Evolutionary conservation across 2,888 invertebrate genomes (phyloP).

Genomic region (Meganola albula): DNA sequence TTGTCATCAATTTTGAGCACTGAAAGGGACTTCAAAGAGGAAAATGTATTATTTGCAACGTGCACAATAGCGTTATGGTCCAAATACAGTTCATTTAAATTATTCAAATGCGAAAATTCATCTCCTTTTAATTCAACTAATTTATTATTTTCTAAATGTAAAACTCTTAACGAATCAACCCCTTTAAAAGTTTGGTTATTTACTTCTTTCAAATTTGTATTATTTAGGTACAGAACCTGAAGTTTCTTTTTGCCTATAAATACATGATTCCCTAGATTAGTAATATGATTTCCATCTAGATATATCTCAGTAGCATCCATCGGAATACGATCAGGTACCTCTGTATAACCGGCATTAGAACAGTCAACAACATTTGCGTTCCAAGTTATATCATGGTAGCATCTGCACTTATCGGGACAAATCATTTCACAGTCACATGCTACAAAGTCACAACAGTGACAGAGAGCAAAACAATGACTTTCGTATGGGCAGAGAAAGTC

Average conservation of each 20-base stretch:
- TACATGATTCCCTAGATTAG: constrained; percentile 87
- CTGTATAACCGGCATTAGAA: constrained; percentile 83
- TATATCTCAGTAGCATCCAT: constrained; percentile 94
- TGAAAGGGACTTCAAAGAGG: constrained; percentile 83
- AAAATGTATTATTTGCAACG: constrained; percentile 88
- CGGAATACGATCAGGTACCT: constrained; percentile 87
- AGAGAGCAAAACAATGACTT: constrained; percentile 90
- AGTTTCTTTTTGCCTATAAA: constrained; percentile 91
- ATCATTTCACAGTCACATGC: constrained; percentile 95
- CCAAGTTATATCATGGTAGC: constrained; percentile 92
- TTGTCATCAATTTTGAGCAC: constrained; percentile 87
- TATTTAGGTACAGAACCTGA: constrained; percentile 86
- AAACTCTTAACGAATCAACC: constrained; percentile 82
- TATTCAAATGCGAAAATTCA: constrained; percentile 87
- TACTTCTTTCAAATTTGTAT: constrained; percentile 84
- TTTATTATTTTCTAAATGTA: constrained; percentile 88
- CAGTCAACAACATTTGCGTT: constrained; percentile 90
- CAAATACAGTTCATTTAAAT: constrained; percentile 86
- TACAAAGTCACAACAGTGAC: constrained; percentile 93
- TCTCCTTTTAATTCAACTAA: constrained; percentile 85
- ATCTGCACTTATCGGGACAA: constrained; percentile 90
- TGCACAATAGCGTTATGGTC: constrained; percentile 86
- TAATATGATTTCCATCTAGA: constrained; percentile 89
- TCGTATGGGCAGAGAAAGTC: constrained; percentile 90
- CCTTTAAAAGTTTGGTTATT: constrained; percentile 91